Evolutionary conservation across 1,140 invertebrate genomes (phyloP).

Genomic region (Onthophagus taurus): DNA sequence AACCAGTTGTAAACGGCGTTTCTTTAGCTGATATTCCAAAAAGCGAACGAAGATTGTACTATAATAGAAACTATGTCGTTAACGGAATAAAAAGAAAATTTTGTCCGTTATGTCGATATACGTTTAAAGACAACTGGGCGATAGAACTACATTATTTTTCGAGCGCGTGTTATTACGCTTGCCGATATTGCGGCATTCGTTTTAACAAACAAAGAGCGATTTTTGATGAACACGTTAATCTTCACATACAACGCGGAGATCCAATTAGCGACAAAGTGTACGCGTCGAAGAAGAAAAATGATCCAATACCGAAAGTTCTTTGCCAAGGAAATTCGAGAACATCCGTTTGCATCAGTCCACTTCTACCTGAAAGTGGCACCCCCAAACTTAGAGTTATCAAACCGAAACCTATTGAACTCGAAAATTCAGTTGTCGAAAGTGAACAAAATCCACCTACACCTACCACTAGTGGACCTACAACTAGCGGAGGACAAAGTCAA

Average conservation of each 20-base stretch:
- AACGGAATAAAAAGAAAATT: constrained; percentile 33
- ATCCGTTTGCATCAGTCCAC: constrained; percentile 3
- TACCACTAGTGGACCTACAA: constrained; percentile 13
- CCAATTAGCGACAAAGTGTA: constrained; percentile 28
- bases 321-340: constrained; percentile 7
- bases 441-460: constrained; percentile 12
- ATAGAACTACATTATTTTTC: constrained; percentile 36
- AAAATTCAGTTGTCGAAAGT: constrained; percentile 19
- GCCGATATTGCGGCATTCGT: constrained; percentile 33
- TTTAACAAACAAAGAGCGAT: constrained; percentile 34
- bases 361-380: too few species aligned
- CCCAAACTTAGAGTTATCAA: too few species aligned
- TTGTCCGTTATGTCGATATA: constrained; percentile 33
- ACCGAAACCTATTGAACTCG: background rate
- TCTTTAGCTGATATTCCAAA: constrained; percentile 26
- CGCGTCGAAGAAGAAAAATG: constrained; percentile 28
- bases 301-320: constrained; percentile 23
- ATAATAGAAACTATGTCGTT: constrained; percentile 14
- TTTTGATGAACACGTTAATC: constrained; percentile 29
- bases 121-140: constrained; percentile 37
- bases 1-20: constrained; percentile 23
- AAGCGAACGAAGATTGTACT: constrained; percentile 23
- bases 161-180: constrained; percentile 31
- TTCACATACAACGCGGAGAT: constrained; percentile 27
- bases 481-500: constrained; percentile 23